Conservation (phyloP, 2,888 invertebrate species). For the Clistopyga incitator region DNA sequence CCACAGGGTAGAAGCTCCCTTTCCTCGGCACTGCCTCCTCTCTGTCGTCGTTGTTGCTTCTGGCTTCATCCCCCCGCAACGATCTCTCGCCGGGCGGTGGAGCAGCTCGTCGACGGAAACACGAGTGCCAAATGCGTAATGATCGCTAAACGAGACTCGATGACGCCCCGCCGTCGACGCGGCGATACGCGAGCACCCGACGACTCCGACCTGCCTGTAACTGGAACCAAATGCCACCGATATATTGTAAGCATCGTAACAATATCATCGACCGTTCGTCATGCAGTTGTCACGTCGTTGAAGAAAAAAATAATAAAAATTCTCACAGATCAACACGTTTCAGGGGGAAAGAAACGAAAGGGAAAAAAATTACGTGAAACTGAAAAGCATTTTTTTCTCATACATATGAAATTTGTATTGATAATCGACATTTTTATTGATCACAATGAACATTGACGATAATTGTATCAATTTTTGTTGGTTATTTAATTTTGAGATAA, state of each 20-base stretch:
- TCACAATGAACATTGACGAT: no score
- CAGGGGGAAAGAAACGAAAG: no score
- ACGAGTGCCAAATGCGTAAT: constrained; percentile 82
- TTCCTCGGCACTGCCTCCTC: constrained; percentile 40
- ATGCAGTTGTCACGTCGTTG: not conserved
- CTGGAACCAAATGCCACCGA: constrained; percentile 2
- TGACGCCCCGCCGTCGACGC: constrained; percentile 48
- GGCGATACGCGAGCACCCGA: not conserved
- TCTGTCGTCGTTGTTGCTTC: constrained; percentile 29
- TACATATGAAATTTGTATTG: no score
- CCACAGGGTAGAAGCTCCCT: constrained; percentile 51
- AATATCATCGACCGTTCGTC: constrained; percentile 4
- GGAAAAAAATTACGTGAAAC: no score
- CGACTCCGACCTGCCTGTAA: constrained; percentile 14
- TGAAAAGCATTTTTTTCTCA: no score
- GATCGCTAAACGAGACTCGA: constrained; percentile 77
- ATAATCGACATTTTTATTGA: no score
- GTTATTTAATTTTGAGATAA: no score
- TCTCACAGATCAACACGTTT: not conserved
- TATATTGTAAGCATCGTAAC: constrained; percentile 1
- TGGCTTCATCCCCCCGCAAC: constrained; percentile 39
- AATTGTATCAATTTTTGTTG: no score
- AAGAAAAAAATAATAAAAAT: not conserved
- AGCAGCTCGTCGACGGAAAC: constrained; percentile 78
- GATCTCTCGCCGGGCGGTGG: constrained; percentile 75